Base-by-base conservation (phyloP, 2,888 invertebrate species). In the Eupithecia abbreviata region DNA sequence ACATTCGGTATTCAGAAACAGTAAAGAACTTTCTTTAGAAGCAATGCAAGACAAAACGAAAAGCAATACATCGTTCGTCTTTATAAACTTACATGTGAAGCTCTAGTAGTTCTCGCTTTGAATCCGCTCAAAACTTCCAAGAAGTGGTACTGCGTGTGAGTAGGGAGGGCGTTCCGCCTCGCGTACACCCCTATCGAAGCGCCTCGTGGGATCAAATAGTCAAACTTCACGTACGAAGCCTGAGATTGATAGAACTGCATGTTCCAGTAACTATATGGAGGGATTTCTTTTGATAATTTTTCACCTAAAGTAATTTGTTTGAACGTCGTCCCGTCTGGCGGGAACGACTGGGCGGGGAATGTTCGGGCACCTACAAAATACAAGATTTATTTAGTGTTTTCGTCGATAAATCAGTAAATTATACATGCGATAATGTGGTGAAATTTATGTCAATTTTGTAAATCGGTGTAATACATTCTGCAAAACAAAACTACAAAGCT, bases 191-290 rank as follows among this genome's bases (percentile, higher is more conserved):
- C 99, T 90, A 99, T 98, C 84, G 98, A 98, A 67, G 98, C 98
- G 72, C 98, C 98, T 81, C 98, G 96, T 2, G 98, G 98, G 88
- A 98, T 98, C 92, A 97, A 97, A 92, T 99, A 98, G 93, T 99
- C 98, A 91, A 99, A 99, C 90, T 98, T 98, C 73, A 99, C 98
- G 93, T 98, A 98, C 70, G 98, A 97, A 74, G 98, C 97, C 93
- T 98, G 98, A 79, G 98, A 98, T 93, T 99, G 98, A 94, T 98
- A 98, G 93, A 99, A 99, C 93, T 98, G 98, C 97, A 98, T 98
- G 93, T 98, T 98, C 99, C 99, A 99, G 93, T 99, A 99, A 90
- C 98, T 98, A 94, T 98, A 98, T 81, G 99, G 97, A 88, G 97
- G 97, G 89, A 99, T 98, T 95, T 98, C 97, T 93, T 98, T 97